Conservation (phyloP, 2,113 vertebrate genomes). For the Motacilla tschutschensis region DNA sequence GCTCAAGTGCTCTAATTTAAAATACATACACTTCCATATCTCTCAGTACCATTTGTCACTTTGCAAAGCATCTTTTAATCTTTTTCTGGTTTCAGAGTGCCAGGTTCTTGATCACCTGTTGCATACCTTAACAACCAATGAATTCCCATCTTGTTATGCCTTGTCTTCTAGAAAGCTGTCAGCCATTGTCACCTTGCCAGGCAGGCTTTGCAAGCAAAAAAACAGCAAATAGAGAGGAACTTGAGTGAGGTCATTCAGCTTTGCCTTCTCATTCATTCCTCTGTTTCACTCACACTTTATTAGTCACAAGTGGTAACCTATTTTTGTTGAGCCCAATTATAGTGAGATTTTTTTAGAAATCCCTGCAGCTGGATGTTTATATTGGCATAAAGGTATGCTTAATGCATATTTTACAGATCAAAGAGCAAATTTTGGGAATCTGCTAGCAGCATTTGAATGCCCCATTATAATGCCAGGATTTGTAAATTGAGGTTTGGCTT, state of each 20-base stretch:
- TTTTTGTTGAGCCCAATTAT: slow-evolving; percentile 18
- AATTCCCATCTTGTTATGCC: background rate
- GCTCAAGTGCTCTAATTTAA: background rate
- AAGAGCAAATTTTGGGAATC: slow-evolving; percentile 11
- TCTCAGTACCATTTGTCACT: background rate
- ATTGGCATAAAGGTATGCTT: background rate
- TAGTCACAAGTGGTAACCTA: background rate
- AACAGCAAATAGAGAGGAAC: background rate
- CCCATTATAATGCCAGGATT: background rate
- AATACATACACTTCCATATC: background rate
- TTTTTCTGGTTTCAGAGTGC: background rate
- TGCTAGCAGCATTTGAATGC: background rate
- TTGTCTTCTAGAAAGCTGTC: background rate
- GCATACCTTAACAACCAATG: background rate
- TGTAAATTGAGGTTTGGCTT: slow-evolving; percentile 23
- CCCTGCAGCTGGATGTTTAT: slow-evolving; percentile 18
- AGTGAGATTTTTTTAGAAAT: slow-evolving; percentile 23
- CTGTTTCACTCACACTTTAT: background rate
- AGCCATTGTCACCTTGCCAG: background rate
- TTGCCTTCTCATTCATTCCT: slow-evolving; percentile 17
- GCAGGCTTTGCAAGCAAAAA: background rate
- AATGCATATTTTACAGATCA: background rate
- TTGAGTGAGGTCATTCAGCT: background rate
- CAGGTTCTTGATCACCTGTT: background rate
- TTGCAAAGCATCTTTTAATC: background rate